Evolutionary conservation across 2,113 vertebrate species (phyloP), one percentile per base, ranked within the genome.

Genomic region (Platichthys flesus): DNA sequence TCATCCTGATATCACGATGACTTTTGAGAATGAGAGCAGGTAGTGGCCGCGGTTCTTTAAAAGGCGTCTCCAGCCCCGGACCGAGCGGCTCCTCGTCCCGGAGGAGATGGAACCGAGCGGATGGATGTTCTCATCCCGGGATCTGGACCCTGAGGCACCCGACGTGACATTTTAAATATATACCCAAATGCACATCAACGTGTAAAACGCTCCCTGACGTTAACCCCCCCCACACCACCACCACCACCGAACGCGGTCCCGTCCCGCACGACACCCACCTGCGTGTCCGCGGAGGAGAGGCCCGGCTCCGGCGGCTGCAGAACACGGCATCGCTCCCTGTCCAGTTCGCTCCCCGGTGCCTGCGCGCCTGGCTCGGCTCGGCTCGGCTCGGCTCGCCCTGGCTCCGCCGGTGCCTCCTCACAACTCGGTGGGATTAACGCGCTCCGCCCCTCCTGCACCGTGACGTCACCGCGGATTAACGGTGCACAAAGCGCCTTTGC

Each of bases 391-490:
- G 62, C 47, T 51, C 47, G 47, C 1, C 47, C 14, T 14, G 47
- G 47, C 62, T 74, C 24, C 26, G 66, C 59, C 80, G 42, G 84
- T 73, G 85, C 56, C 81, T 82, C 67, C 81, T 76, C 74, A 76
- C 85, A 79, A 83, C 68, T 81, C 78, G 84, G 13, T 77, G 45
- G 86, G 90, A 88, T 93, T 91, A 92, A 60, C 68, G 62, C 79
- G 85, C 88, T 83, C 81, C 79, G 90, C 89, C 85, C 91, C 92
- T 81, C 56, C 87, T 23, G 71, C 83, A 57, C 71, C 81, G 90
- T 94, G 94, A 94, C 94, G 92, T 94, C 92, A 94, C 79, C 93
- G 91, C 87, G 90, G 92, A 94, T 94, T 94, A 94, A 59, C 64
- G 75, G 76, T 57, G 88, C 90, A 88, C 84, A 89, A 90, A 91